phyloP scores from a whole-genome alignment of 2,113 vertebrate genomes.

The Brachypteracias leptosomus region DNA sequence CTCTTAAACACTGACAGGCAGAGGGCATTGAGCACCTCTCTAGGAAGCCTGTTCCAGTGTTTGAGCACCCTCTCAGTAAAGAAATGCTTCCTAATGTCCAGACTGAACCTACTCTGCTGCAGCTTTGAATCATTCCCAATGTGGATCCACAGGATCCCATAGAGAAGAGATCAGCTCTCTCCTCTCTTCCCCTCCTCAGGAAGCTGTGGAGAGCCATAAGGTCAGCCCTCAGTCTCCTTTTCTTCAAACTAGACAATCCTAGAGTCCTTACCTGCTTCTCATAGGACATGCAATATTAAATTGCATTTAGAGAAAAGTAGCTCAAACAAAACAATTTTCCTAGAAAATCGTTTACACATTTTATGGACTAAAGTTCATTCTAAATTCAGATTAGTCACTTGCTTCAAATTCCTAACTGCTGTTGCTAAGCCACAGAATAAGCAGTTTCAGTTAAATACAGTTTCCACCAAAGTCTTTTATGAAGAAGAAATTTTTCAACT shows the following conservation, averaged over 20 bases:
- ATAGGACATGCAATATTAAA: neutral
- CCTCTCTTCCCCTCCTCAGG: neutral
- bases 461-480: neutral
- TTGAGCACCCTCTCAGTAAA: too few species aligned
- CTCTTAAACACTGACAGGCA: too few species aligned
- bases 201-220: neutral
- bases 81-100: too few species aligned
- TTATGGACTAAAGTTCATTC: neutral
- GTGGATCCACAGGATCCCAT: rapidly evolving
- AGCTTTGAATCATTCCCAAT: neutral
- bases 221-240: neutral
- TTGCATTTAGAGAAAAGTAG: neutral
- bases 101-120: neutral
- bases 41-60: too few species aligned
- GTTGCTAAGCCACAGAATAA: neutral
- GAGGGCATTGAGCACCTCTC: too few species aligned
- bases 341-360: neutral
- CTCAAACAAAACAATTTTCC: neutral
- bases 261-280: neutral
- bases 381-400: neutral
- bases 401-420: neutral
- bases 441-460: neutral
- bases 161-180: neutral
- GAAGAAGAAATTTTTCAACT: neutral
- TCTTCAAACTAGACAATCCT: neutral